Conservation (phyloP, 1,140 invertebrate species). For the Saccostrea echinata region DNA sequence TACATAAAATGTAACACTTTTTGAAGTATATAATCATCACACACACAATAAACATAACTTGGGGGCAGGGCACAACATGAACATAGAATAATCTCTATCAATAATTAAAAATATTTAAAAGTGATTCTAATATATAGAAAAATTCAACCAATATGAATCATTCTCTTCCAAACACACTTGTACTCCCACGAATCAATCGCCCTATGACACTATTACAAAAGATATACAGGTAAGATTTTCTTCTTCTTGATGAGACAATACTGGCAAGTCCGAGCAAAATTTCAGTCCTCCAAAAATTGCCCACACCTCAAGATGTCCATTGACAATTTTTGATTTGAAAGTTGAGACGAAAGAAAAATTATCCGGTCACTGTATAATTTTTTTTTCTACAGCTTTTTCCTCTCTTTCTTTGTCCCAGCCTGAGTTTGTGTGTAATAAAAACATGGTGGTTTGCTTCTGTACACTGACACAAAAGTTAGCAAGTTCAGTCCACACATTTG, state of each 20-base stretch:
- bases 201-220: constrained; percentile 31
- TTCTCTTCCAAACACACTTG: background rate
- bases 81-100: constrained; percentile 32
- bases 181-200: background rate
- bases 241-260: constrained; percentile 31
- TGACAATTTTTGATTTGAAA: constrained; percentile 36
- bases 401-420: background rate
- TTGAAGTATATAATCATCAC: background rate
- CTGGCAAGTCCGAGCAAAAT: constrained; percentile 44
- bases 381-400: background rate
- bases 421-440: constrained; percentile 18
- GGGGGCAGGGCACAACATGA: constrained; percentile 18
- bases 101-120: constrained; percentile 39
- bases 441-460: background rate
- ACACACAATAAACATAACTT: constrained; percentile 17
- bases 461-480: background rate
- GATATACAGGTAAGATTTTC: constrained; percentile 36
- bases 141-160: constrained; percentile 24
- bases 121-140: constrained; percentile 20
- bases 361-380: background rate
- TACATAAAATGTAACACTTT: background rate
- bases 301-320: background rate
- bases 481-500: background rate
- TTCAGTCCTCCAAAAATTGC: constrained; percentile 29
- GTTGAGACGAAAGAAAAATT: constrained; percentile 23